Percentiles rank a stretch among this genome's conserved stretches.
Evolutionary conservation across 92 coral and sea anemone genomes (phyloP).

Genomic region (Heliopora coerulea): DNA sequence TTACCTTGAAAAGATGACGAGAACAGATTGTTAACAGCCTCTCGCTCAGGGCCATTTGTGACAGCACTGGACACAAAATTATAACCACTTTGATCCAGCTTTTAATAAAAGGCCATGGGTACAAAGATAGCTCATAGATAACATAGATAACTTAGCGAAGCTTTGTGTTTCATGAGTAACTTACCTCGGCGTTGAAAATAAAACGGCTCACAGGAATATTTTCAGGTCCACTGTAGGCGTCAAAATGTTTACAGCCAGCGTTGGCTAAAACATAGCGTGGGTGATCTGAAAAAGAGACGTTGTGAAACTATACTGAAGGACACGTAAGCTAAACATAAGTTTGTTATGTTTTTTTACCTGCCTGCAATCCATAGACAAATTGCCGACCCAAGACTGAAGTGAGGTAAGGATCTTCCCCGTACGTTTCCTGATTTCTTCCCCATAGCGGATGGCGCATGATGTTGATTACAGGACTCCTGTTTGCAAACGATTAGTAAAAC

Average conservation of each 20-base stretch:
- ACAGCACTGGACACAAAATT: too few species aligned
- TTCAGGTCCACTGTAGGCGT: slow-evolving; percentile 57
- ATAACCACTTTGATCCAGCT: too few species aligned
- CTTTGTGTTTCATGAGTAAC: too few species aligned
- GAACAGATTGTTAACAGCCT: too few species aligned
- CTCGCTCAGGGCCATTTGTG: background rate
- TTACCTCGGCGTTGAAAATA: slow-evolving; percentile 47
- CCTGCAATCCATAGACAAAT: slow-evolving; percentile 51
- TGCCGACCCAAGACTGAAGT: slow-evolving; percentile 49
- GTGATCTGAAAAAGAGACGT: slow-evolving; percentile 30
- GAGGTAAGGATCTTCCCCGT: slow-evolving; percentile 54
- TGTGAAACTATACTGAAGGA: background rate
- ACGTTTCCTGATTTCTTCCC: slow-evolving; percentile 59
- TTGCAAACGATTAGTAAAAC: background rate
- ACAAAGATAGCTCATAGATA: too few species aligned
- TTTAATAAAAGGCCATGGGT: too few species aligned
- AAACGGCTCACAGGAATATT: slow-evolving; percentile 45
- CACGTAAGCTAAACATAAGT: background rate
- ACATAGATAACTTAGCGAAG: too few species aligned
- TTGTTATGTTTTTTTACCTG: slow-evolving; percentile 30
- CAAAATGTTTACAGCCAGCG: slow-evolving; percentile 56
- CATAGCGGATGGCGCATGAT: slow-evolving; percentile 56
- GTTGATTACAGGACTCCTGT: slow-evolving; percentile 56
- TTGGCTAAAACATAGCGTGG: slow-evolving; percentile 54
- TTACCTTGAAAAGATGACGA: slow-evolving; percentile 26